Evolutionary conservation across 2,888 invertebrate species (phyloP), one percentile per base, ranked within the genome.

Genomic region (Latheticus oryzae): DNA sequence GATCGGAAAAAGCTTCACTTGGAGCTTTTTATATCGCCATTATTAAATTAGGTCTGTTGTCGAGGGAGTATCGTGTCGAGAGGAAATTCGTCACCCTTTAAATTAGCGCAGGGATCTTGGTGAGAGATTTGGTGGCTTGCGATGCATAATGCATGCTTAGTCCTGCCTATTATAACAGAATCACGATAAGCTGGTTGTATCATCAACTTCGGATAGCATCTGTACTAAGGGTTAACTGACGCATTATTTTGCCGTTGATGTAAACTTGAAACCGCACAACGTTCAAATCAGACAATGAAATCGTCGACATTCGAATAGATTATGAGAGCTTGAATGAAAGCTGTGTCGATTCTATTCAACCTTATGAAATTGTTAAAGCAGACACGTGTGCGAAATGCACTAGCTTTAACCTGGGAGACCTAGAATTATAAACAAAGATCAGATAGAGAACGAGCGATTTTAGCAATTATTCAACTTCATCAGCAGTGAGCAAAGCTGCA

Each of bases 11-110:
- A 23, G n/a, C 8, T 1, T 15, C 33, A 8, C 42, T n/a, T 33
- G 45, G 37, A 30, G 47, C 38, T 42, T 23, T 37, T 42, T 51
- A 42, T 37, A 35, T 43, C 51, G 30, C n/a, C 9, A 45, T 58
- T 52, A 52, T 58, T 50, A 51, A 58, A 51, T 43, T 53, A 43
- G 43, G 35, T 17, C 15, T 12, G 26, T 37, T 33, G 19, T 48
- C 12, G 23, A 16, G 47, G 55, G 48, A 40, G 24, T 21, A 48
- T 45, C 26, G 37, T 23, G 48, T 17, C 13, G 48, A 55, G 48
- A 55, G 55, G 40, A 40, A 48, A 48, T 55, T 48, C 48, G 48
- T 55, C 55, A 55, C 55, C 37, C 32, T 23, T 33, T 48, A 48
- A 55, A 55, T 55, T 55, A 48, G 55, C 32, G 24, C 26, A 38